A percentile compares a stretch with the other conserved stretches of the same genome.
These are phyloP conservation scores for Eustalomyia histrio DNA, from an alignment of 2,888 invertebrate genomes.

Conservation along the genomic window DNA sequence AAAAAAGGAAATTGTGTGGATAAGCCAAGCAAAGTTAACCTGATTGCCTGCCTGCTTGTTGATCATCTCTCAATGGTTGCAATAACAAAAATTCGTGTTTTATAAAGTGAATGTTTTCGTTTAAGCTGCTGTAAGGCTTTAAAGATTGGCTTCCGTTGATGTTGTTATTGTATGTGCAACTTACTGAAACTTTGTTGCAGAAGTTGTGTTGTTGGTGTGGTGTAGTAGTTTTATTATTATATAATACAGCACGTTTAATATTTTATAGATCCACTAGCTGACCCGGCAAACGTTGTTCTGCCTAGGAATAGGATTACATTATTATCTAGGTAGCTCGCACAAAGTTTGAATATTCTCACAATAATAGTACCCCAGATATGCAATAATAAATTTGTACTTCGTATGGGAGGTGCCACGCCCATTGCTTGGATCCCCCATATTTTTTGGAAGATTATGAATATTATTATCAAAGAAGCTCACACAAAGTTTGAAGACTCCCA, in stretches of 20 bases:
- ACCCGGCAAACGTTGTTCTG: no score
- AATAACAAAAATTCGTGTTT: conserved; percentile 53
- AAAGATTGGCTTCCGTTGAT: conserved; percentile 50
- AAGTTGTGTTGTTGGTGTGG: conserved; percentile 33
- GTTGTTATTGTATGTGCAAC: conserved; percentile 24
- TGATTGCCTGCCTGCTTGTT: conserved; percentile 5
- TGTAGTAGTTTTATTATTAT: conserved; percentile 48
- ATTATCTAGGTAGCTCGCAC: no score
- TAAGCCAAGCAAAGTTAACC: conserved; percentile 42
- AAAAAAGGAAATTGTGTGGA: conserved; percentile 37
- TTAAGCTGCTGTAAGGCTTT: conserved; percentile 41
- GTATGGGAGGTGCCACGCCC: no score
- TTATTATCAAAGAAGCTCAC: no score
- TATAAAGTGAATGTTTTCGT: conserved; percentile 23
- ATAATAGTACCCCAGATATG: no score
- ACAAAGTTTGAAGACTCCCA: no score
- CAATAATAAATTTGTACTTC: no score
- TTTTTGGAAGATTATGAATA: no score
- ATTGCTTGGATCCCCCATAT: no score
- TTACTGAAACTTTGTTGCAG: conserved; percentile 34
- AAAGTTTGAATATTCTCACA: no score
- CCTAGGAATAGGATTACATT: no score
- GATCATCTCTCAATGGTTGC: conserved; percentile 42
- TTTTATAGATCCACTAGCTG: conserved; percentile 48
- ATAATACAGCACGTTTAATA: conserved; percentile 56